Base-by-base conservation (phyloP, 2,888 invertebrate species). In the Eurytoma adleriae region DNA sequence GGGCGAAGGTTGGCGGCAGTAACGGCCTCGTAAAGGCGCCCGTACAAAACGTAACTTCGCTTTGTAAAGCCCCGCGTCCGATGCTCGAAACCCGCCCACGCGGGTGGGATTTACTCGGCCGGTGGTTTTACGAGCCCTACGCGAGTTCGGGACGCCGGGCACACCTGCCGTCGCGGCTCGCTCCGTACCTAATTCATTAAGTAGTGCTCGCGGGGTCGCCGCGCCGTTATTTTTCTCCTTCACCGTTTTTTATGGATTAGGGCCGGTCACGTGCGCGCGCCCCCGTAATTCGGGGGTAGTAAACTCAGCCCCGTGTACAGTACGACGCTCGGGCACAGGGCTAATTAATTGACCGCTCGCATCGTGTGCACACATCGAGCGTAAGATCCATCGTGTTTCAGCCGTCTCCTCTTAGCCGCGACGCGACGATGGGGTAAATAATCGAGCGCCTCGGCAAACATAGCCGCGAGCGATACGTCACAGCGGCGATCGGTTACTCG, bases 71-170 rank as follows among this genome's bases (percentile, higher is more conserved):
- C 1, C 0, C 1, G n/a, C 54, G 14, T 54, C 54, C 54, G 54
- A 3, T 1, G 40, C 40, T 7, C 40, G 40, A 40, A 40, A 40
- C 4, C 40, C 40, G 7, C 40, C 40, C 40, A 7, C 40, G 7
- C 40, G 40, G 40, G 7, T 7, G 40, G 40, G 40, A 40, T 18
- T 20, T 24, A 12, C 61, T 61, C 16, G 14, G 27, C 16, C 27
- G 61, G 27, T 4, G 30, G 30, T n/a, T 64, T 64, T 64, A 64
- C 48, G 64, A 64, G 64, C 64, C 13, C 12, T 64, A 64, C 64
- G 64, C 16, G 64, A 30, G n/a, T 10, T n/a, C 54, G 5, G 14
- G 54, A 14, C n/a, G 54, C 54, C 40, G 40, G 40, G 40, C 40
- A 40, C 40, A 40, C 40, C 40, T 40, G 40, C 40, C 40, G 4